phyloP scores from a whole-genome alignment of 2,113 vertebrate species.

The Sapajus apella region DNA sequence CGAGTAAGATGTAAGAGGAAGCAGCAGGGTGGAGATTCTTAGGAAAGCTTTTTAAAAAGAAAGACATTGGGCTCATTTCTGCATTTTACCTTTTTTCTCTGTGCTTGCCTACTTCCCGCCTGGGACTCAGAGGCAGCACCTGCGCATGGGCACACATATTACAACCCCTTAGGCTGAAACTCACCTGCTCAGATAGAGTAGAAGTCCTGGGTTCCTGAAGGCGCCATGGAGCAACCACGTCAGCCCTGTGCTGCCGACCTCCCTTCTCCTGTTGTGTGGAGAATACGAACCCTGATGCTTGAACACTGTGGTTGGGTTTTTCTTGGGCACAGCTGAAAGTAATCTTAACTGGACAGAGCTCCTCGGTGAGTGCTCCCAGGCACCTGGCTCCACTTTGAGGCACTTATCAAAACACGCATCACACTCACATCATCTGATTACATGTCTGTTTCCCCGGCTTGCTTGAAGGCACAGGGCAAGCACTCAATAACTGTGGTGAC shows the following conservation, averaged over 20 bases:
- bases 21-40: not conserved
- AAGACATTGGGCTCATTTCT: not conserved
- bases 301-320: not conserved
- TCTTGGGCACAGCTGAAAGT: not conserved
- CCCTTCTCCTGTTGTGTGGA: not conserved
- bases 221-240: not conserved
- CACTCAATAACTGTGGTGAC: not conserved
- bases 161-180: not conserved
- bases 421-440: not conserved
- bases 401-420: not conserved
- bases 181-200: too few species aligned
- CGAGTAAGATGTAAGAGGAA: not conserved
- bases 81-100: not conserved
- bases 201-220: not conserved
- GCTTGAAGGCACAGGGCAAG: not conserved
- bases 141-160: not conserved
- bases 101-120: not conserved
- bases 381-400: too few species aligned
- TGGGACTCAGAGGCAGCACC: not conserved
- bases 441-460: not conserved
- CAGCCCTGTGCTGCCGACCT: not conserved
- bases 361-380: not conserved
- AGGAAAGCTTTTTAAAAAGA: not conserved
- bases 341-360: rapidly evolving
- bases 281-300: too few species aligned